Conservation (phyloP, 2,797 vertebrate species). For the Synaphobranchus kaupii region DNA sequence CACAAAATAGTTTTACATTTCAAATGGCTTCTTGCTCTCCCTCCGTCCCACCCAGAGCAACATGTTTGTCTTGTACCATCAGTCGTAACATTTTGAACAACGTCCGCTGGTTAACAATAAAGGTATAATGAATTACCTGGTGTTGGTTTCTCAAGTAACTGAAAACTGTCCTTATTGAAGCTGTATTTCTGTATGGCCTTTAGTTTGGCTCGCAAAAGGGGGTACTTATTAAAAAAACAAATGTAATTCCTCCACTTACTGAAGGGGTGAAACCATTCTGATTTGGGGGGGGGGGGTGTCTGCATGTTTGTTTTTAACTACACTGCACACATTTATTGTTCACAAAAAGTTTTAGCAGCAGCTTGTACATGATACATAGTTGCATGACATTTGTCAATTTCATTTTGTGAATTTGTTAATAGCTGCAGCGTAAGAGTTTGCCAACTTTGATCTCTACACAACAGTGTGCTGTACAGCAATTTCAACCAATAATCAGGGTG, state of each 20-base stretch:
- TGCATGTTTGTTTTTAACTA: no score
- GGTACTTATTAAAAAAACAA: no score
- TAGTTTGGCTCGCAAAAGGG: no score
- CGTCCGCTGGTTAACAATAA: constrained; percentile 84
- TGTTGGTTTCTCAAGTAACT: not conserved
- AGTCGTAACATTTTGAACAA: constrained; percentile 81
- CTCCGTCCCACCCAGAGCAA: constrained; percentile 23
- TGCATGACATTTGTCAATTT: not conserved
- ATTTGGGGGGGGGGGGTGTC: no score
- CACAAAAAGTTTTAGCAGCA: not conserved
- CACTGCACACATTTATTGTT: not conserved
- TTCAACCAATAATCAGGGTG: no score
- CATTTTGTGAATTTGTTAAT: not conserved
- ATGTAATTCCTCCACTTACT: no score
- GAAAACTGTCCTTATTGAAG: not conserved
- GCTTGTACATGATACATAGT: not conserved
- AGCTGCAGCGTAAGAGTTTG: no score
- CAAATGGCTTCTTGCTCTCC: constrained; percentile 61
- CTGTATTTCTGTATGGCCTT: no score
- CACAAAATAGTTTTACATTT: constrained; percentile 43
- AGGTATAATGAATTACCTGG: constrained; percentile 52
- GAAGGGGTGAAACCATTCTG: no score
- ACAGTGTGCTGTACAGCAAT: no score
- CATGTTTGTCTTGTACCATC: constrained; percentile 76
- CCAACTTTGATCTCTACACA: no score